phyloP scores from a whole-genome alignment of 2,797 vertebrate genomes.

The Triplophysa yarkandensis region DNA sequence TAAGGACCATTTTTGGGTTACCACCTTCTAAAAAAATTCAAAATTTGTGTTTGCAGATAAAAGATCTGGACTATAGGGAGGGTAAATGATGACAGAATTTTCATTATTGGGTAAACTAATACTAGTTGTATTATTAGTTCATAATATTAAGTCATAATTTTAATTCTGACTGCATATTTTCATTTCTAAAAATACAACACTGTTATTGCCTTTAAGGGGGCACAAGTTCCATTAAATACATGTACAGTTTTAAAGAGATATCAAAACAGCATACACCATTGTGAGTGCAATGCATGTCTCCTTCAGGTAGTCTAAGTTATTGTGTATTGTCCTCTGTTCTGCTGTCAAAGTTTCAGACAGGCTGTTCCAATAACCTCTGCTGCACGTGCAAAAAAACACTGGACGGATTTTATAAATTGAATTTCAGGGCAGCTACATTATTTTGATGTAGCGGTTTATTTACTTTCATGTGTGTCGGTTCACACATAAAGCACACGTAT shows the following conservation, averaged over 20 bases:
- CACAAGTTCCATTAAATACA: not conserved
- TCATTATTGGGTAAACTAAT: too few species aligned
- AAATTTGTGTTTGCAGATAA: too few species aligned
- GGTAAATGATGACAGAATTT: too few species aligned
- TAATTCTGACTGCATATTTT: too few species aligned
- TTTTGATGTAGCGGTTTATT: slow-evolving; percentile 61
- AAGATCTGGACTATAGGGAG: too few species aligned
- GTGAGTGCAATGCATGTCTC: not conserved
- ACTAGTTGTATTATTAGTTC: too few species aligned
- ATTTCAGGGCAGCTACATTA: slow-evolving; percentile 60
- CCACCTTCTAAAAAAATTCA: too few species aligned
- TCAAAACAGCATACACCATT: not conserved
- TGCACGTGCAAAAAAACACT: slow-evolving; percentile 52
- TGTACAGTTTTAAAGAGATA: not conserved
- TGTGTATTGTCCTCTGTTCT: slow-evolving; percentile 54
- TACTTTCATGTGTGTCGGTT: slow-evolving; percentile 36
- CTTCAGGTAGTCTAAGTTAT: not conserved
- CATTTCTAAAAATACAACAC: too few species aligned
- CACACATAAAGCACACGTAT: not conserved
- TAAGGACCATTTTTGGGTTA: too few species aligned
- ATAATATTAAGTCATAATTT: too few species aligned
- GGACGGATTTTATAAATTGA: slow-evolving; percentile 65
- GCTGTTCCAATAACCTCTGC: slow-evolving; percentile 63
- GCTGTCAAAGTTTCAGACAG: slow-evolving; percentile 64
- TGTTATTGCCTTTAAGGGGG: too few species aligned